Conservation (phyloP, 1,140 invertebrate species). For the Drosophila yakuba region DNA sequence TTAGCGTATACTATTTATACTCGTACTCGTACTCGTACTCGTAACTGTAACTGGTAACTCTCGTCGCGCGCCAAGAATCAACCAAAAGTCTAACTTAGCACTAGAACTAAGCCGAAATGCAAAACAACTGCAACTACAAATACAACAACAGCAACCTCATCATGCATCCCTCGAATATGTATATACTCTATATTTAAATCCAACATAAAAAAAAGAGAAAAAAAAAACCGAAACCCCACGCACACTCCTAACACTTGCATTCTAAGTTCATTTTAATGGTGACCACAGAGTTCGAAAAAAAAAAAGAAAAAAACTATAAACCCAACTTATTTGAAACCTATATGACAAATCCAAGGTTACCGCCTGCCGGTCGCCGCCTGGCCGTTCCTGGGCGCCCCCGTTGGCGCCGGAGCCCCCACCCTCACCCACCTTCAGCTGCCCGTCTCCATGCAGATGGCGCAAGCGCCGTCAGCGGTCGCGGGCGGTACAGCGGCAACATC, state of each 20-base stretch:
- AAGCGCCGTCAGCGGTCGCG: conserved; percentile 83
- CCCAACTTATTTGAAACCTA: conserved; percentile 26
- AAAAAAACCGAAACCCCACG: conserved; percentile 12
- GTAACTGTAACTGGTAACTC: conserved; percentile 60
- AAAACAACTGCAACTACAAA: conserved; percentile 20
- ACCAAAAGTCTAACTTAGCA: conserved; percentile 68
- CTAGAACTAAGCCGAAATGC: conserved; percentile 68
- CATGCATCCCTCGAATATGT: conserved; percentile 70
- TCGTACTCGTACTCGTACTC: conserved; percentile 34
- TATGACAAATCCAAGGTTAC: conserved; percentile 85
- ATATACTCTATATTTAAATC: conserved; percentile 50
- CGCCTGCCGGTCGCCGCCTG: conserved; percentile 86
- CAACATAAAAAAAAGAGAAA: conserved; percentile 10
- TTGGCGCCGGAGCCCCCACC: conserved; percentile 85
- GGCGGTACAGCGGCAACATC: conserved; percentile 21
- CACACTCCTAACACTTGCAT: conserved; percentile 36
- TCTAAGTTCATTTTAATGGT: conserved; percentile 21
- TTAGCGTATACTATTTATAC: conserved; percentile 72
- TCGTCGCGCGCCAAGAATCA: conserved; percentile 57
- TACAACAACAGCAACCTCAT: conserved; percentile 46
- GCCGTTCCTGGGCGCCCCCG: conserved; percentile 85
- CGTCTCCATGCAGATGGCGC: conserved; percentile 58
- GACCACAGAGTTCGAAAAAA: conserved; percentile 11
- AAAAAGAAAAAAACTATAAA: conserved; percentile 10
- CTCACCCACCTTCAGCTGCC: conserved; percentile 85